Base-by-base conservation (phyloP, 2,797 vertebrate species). In the Sphenodon punctatus region DNA sequence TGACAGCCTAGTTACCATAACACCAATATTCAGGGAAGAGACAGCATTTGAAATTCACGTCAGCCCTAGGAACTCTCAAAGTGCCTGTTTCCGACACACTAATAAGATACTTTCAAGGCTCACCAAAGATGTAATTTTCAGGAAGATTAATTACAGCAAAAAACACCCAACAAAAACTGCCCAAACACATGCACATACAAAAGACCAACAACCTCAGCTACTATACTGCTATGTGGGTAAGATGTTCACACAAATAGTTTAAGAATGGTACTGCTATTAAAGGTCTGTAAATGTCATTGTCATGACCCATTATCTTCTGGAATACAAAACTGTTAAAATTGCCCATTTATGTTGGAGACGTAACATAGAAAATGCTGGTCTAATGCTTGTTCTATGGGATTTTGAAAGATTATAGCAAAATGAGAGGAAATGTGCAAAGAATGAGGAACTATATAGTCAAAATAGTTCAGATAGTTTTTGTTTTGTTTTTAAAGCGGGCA, bases 41-140 rank as follows among this genome's bases (percentile, higher is more conserved):
- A 34, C 16, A 27, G n/a, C 6, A 27, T 51, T 25, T 22, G 32
- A 48, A 11, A 58, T 67, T 41, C 7, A 39, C 1, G 22, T 36
- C 46, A 82, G 64, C 36, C 41, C 86, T 66, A 16, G 17, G 68
- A 85, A 41, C 17, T 23, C 20, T 59, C 72, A 58, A 3, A 27
- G 73, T 49, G 53, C 10, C n/a, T 5, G 14, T 32, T 75, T 69
- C 63, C 41, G 74, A 81, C 27, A 67, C 68, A 85, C 68, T 46
- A 12, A 84, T 36, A 9, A 65, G 46, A 60, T 65, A 34, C 34
- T 51, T 78, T 27, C 36, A 64, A n/a, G 73, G 69, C 39, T 65
- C 17, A 70, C 2, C 19, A 49, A 49, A 72, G 41, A 25, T 15
- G 64, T 27, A 22, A 69, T 51, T 53, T 8, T 0, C 39, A 72